These are phyloP conservation scores for Seriola dumerili DNA, from an alignment of 2,113 vertebrate species.

Conservation along the genomic window DNA sequence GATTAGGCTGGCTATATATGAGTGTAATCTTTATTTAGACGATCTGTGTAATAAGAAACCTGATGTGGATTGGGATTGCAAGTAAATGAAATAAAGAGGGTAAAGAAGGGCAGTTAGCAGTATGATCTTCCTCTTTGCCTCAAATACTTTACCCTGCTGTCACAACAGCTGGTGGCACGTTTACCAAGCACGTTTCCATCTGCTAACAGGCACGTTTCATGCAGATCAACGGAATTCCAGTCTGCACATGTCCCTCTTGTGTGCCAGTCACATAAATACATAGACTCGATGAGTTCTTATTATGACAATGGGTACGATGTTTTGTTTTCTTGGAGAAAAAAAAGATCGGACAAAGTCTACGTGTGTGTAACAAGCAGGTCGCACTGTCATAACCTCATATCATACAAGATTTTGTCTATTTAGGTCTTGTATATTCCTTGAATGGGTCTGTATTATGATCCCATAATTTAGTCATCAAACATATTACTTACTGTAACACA, in stretches of 20 bases:
- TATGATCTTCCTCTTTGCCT: neutral
- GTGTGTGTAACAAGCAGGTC: too few relatives aligned
- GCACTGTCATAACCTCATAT: neutral
- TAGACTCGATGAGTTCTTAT: neutral
- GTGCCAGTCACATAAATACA: neutral
- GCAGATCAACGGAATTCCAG: neutral
- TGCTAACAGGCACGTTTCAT: constrained; percentile 14
- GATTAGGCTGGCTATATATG: neutral
- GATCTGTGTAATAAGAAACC: neutral
- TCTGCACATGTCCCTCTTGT: neutral
- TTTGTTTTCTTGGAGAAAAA: neutral
- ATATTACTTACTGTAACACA: constrained; percentile 45
- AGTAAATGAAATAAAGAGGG: neutral
- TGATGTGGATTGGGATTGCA: neutral
- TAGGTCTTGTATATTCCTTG: neutral
- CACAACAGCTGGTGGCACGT: constrained; percentile 49
- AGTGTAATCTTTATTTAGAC: constrained; percentile 11
- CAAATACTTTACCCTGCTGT: constrained; percentile 32
- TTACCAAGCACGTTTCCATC: constrained; percentile 49
- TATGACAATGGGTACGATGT: neutral
- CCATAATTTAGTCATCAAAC: constrained; percentile 1
- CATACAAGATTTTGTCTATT: neutral
- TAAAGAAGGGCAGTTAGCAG: constrained; percentile 2
- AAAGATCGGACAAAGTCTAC: neutral
- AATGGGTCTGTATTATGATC: neutral